Evolutionary conservation across 2,797 vertebrate species (phyloP).

Genomic region (Hypotaenidia philippensis): DNA sequence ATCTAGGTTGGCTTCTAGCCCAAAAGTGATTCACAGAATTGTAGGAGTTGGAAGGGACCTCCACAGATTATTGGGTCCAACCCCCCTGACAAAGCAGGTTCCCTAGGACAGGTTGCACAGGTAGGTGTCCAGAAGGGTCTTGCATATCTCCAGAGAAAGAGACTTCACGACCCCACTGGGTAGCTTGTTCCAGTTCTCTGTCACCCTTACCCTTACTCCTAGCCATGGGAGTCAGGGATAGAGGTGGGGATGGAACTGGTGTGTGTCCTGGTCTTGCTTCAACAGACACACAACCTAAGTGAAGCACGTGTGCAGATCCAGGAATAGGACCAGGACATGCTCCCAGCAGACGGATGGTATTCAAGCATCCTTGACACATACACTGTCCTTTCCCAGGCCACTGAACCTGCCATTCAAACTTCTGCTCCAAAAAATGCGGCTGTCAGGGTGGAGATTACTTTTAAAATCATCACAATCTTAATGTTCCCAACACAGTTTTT

Average conservation of each 20-base stretch:
- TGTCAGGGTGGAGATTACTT: not conserved
- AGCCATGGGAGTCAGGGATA: accelerated
- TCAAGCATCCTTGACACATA: not conserved
- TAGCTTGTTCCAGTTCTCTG: too few relatives aligned
- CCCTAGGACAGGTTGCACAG: too few relatives aligned
- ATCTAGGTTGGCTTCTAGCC: not conserved
- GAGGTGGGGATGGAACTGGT: not conserved
- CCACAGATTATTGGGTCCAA: too few relatives aligned
- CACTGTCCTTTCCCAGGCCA: accelerated
- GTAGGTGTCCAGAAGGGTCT: too few relatives aligned
- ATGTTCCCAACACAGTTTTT: not conserved
- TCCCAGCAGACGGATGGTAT: not conserved
- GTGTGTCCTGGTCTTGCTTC: not conserved
- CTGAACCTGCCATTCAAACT: not conserved
- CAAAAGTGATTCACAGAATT: not conserved
- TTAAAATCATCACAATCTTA: not conserved
- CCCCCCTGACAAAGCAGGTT: too few relatives aligned
- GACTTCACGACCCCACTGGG: too few relatives aligned
- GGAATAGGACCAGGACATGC: not conserved
- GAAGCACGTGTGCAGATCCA: not conserved
- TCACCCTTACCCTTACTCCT: not conserved
- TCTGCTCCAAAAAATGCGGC: not conserved
- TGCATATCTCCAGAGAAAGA: too few relatives aligned
- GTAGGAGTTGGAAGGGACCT: too few relatives aligned
- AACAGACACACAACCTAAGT: not conserved